Evolutionary conservation across 2,113 vertebrate species (phyloP), one percentile per base, ranked within the genome.

Genomic region (Prietella phreatophila): DNA sequence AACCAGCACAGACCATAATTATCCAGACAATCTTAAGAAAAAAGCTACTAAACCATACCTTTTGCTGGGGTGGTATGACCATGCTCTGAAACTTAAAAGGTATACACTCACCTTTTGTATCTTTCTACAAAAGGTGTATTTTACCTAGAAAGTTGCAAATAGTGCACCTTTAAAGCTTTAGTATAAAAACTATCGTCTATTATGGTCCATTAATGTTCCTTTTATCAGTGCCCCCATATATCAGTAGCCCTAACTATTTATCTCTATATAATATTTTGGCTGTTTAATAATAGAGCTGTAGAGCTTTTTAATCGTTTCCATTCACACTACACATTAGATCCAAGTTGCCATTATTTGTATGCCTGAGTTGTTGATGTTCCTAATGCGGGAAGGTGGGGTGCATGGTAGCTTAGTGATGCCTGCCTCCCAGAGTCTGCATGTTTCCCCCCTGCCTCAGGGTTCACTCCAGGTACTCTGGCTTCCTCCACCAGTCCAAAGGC

Each of bases 1-100:
- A 81, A 69, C 76, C 61, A 75, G 47, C 4, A 14, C 71, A 39
- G 47, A 20, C 58, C 8, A 78, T 84, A 55, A 88, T 84, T 84
- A 84, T 81, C 79, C 60, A 55, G 30, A 42, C 22, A 65, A 39
- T 69, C 33, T 82, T 47, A 47, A 30, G 25, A 10, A 19, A 58
- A 25, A 60, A 39, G 0, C 1, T 39, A 80, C 27, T 56, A 36
- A 58, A 36, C 30, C 55, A 17, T 30, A 30, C n/a, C 1, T 55
- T 55, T 17, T 1, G 0, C 53, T 22, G 30, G 17, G 19, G 9
- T 19, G 9, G 67, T 47, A 47, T 47, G 42, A 47, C 42, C 6
- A 47, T 47, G 42, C 42, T 7, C 5, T 7, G 42, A 47, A 47
- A 6, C 42, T 47, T 47, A 47, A 7, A 5, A 7, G 42, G 42